Evolutionary conservation across 2,113 vertebrate species (phyloP).

Genomic region (Rhinoderma darwinii): DNA sequence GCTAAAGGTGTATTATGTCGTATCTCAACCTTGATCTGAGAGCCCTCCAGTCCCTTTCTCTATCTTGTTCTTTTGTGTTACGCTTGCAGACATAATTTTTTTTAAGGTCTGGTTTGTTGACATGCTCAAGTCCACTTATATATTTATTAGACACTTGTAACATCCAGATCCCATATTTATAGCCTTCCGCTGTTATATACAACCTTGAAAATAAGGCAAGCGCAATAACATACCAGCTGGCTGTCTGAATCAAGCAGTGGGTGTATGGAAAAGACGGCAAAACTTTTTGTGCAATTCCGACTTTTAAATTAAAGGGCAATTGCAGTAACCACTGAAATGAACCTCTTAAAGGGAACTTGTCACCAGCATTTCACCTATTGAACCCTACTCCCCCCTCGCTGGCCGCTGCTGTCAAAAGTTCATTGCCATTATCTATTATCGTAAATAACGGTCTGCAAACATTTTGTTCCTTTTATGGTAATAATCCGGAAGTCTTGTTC

Average conservation of each 20-base stretch:
- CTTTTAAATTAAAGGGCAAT: not conserved
- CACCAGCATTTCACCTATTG: too few species aligned
- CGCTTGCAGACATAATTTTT: slow-evolving; percentile 9
- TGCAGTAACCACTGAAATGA: not conserved
- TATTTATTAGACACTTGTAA: slow-evolving; percentile 31
- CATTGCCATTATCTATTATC: too few species aligned
- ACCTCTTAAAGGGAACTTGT: too few species aligned
- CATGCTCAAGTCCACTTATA: slow-evolving; percentile 13
- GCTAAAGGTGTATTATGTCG: not conserved
- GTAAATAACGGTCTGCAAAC: too few species aligned
- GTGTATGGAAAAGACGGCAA: not conserved
- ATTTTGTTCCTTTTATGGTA: too few species aligned
- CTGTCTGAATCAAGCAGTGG: not conserved
- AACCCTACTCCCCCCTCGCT: too few species aligned
- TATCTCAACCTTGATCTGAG: slow-evolving; percentile 1
- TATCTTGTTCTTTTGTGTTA: not conserved
- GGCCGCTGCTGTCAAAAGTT: too few species aligned
- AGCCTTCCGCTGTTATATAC: slow-evolving; percentile 8
- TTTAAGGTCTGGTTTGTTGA: slow-evolving; percentile 25
- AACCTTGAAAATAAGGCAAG: slow-evolving; percentile 34
- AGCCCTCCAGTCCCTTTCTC: slow-evolving; percentile 7
- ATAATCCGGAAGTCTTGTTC: too few species aligned
- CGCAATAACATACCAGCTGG: slow-evolving; percentile 6
- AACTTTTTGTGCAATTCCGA: not conserved
- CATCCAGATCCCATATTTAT: slow-evolving; percentile 21